These are phyloP conservation scores for Vulpes ferrilata DNA, from an alignment of 2,113 vertebrate species.

Conservation along the genomic window DNA sequence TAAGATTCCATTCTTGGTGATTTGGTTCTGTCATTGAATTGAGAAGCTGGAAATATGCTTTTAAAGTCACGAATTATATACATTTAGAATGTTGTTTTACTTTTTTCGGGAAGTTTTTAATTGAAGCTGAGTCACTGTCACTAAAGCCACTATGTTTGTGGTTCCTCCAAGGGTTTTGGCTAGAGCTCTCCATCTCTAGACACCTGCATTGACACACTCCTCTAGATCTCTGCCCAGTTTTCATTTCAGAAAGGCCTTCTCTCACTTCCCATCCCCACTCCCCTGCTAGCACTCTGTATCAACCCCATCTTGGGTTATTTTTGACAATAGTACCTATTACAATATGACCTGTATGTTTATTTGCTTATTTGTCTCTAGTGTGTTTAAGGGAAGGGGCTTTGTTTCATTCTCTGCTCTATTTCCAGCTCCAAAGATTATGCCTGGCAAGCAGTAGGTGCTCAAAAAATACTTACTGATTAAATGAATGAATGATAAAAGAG, in stretches of 20 bases:
- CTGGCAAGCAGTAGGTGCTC: background rate
- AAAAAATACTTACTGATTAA: background rate
- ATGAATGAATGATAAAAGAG: background rate
- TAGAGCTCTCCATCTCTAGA: background rate
- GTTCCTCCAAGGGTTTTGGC: background rate
- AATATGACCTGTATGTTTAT: background rate
- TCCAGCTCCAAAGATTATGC: background rate
- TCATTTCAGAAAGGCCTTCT: background rate
- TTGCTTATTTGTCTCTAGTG: background rate
- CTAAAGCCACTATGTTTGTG: background rate
- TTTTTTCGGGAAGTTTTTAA: slow-evolving; percentile 7
- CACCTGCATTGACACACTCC: background rate
- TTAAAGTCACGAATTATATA: background rate
- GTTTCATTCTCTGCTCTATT: background rate
- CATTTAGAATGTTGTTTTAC: background rate
- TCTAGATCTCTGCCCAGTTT: background rate
- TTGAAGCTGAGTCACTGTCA: background rate
- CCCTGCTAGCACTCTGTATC: background rate
- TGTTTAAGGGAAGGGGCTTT: background rate
- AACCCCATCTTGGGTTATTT: background rate
- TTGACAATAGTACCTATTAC: background rate
- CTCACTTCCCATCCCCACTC: background rate
- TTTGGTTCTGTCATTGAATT: background rate
- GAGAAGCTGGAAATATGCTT: background rate
- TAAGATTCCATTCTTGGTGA: background rate